Evolutionary conservation across 2,888 invertebrate species (phyloP).

Genomic region (Hedychridium roseum): DNA sequence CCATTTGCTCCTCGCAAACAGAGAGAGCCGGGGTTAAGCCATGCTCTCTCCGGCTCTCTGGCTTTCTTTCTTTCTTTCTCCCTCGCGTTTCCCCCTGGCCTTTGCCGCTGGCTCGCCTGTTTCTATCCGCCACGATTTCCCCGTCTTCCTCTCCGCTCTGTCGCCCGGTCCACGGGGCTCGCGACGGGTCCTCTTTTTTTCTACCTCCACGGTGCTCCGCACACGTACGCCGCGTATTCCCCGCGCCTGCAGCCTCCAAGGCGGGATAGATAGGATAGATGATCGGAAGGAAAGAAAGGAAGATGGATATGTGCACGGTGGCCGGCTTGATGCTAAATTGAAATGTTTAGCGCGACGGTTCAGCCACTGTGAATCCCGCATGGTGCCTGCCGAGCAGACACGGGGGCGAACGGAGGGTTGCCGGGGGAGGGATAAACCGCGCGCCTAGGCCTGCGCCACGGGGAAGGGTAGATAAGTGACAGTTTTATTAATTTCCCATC

Average conservation of each 20-base stretch:
- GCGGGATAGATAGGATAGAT: not conserved
- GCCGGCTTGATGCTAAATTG: slow-evolving; percentile 58
- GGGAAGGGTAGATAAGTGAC: slow-evolving; percentile 71
- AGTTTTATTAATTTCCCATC: slow-evolving; percentile 80
- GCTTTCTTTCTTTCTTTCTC: slow-evolving; percentile 18
- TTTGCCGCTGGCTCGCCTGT: too few species aligned
- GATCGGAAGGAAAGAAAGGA: slow-evolving; percentile 10
- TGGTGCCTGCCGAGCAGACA: slow-evolving; percentile 29
- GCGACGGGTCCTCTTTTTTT: not conserved
- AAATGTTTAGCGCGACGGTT: slow-evolving; percentile 65
- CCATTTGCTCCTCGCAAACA: slow-evolving; percentile 66
- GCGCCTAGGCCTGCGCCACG: slow-evolving; percentile 35
- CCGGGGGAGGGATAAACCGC: slow-evolving; percentile 27
- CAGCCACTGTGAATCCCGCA: slow-evolving; percentile 44
- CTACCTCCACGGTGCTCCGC: not conserved
- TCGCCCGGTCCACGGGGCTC: too few species aligned
- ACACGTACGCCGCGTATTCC: not conserved
- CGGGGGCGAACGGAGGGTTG: slow-evolving; percentile 10
- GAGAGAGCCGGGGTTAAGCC: slow-evolving; percentile 58
- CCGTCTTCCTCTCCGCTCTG: too few species aligned
- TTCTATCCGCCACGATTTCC: too few species aligned
- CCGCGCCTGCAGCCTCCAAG: not conserved
- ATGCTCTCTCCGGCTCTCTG: slow-evolving; percentile 16
- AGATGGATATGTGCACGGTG: slow-evolving; percentile 27
- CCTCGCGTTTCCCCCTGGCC: too few species aligned